These are phyloP conservation scores for Listronotus oregonensis DNA, from an alignment of 1,140 invertebrate genomes.

Conservation along the genomic window DNA sequence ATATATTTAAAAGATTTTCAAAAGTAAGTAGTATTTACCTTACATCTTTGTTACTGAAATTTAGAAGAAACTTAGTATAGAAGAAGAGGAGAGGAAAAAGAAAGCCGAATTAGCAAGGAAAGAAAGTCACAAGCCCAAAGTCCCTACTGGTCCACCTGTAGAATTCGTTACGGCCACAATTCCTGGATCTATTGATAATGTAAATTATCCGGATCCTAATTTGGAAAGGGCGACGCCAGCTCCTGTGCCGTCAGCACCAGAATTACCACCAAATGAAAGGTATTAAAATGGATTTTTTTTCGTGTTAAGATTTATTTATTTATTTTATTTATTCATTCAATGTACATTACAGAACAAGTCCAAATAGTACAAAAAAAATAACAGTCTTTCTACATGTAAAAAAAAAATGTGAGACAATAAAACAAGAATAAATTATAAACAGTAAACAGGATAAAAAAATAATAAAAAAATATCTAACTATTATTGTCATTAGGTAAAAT, in stretches of 20 bases:
- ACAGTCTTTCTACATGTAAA: too few species aligned
- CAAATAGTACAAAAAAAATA: too few species aligned
- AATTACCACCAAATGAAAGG: slow-evolving; percentile 23
- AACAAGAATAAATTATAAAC: too few species aligned
- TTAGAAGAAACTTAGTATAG: slow-evolving; percentile 21
- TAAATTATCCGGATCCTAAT: slow-evolving; percentile 41
- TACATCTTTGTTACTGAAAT: not conserved
- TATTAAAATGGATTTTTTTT: too few species aligned
- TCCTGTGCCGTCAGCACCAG: slow-evolving; percentile 24
- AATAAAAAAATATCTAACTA: too few species aligned
- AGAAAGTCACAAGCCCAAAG: slow-evolving; percentile 7
- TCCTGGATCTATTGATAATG: slow-evolving; percentile 36
- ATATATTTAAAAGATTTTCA: too few species aligned
- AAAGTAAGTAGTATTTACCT: not conserved
- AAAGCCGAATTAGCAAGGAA: slow-evolving; percentile 21
- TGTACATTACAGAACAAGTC: too few species aligned
- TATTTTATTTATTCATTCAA: too few species aligned
- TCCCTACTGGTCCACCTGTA: slow-evolving; percentile 1
- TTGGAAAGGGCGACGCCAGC: not conserved
- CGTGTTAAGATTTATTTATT: too few species aligned
- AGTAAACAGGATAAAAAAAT: too few species aligned
- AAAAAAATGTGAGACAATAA: too few species aligned
- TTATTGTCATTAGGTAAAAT: too few species aligned
- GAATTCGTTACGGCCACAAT: slow-evolving; percentile 34
- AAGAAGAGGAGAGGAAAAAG: slow-evolving; percentile 26